Evolutionary conservation across 2,113 vertebrate genomes (phyloP), one percentile per base, ranked within the genome.

Genomic region (Paradisaea rubra): DNA sequence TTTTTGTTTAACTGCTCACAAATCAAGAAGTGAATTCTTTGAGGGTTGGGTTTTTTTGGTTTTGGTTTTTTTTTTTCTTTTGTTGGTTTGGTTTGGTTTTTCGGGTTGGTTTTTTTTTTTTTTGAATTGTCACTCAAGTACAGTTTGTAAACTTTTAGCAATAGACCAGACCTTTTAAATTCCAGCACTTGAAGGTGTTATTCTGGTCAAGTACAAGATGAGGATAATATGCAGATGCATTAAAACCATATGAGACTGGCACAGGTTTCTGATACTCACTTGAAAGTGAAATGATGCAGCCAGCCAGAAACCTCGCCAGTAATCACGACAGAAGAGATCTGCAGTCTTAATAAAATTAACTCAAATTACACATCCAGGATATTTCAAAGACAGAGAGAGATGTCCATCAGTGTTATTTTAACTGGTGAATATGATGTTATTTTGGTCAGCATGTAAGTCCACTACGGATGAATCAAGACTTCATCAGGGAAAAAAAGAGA

Each of bases 381-480:
- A 74, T 71, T 89, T 84, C 60, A 63, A 37, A 83, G 42, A 57
- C 9, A 65, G 59, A 56, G 6, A 39, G 7, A 81, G 44, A 64
- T 71, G 65, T 47, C 69, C 47, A 52, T 69, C 64, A 33, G 44
- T 61, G 25, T 47, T 56, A 80, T 25, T 92, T 81, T 54, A 88
- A 68, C 47, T 25, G 44, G 35, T 41, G 59, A 76, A 65, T 22
- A 77, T 18, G 25, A 20, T 44, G 25, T 64, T 82, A 60, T 76
- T 86, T 44, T 86, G 25, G 41, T 47, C 73, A 90, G 76, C 74
- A 60, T 54, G 18, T 77, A 83, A 78, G 41, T 25, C 39, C 65
- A 50, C 39, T 57, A 83, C 54, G n/a, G 79, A 85, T 69, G 65
- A 96, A 92, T 83, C 64, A 80, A 94, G 91, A 88, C 25, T 89